Evolutionary conservation across 1,140 invertebrate species (phyloP).

Genomic region (Atta colombica): DNA sequence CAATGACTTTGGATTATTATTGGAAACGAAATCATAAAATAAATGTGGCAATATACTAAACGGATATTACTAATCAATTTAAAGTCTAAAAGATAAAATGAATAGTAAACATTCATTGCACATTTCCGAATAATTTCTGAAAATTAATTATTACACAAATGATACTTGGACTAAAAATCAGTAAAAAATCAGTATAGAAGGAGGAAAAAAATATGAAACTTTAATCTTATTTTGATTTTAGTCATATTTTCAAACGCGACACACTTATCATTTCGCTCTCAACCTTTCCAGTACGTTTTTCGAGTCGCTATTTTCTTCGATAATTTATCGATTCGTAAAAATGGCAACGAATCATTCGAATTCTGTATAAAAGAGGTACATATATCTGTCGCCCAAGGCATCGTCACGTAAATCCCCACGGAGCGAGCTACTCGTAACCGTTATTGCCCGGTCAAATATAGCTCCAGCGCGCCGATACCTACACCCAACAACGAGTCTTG

Average conservation of each 20-base stretch:
- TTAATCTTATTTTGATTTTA: neutral
- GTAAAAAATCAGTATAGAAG: neutral
- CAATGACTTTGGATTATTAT: conserved; percentile 10
- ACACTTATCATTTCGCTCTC: neutral
- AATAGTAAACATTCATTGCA: neutral
- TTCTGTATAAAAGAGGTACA: conserved; percentile 17
- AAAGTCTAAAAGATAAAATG: neutral
- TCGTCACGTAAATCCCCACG: conserved; percentile 27
- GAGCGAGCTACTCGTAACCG: conserved; percentile 36
- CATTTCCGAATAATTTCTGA: neutral
- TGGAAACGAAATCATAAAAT: neutral
- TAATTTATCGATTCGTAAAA: conserved; percentile 45
- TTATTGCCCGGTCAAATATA: conserved; percentile 63
- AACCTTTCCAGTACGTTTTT: neutral
- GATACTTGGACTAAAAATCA: neutral
- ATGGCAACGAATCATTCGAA: conserved; percentile 38
- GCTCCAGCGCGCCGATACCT: conserved; percentile 51
- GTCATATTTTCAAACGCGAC: neutral
- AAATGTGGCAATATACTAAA: neutral
- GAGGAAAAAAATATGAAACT: neutral
- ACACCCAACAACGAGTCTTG: conserved; percentile 58
- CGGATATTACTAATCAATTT: neutral
- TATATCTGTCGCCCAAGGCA: conserved; percentile 24
- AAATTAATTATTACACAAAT: neutral
- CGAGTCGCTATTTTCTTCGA: neutral